Evolutionary conservation across 2,888 invertebrate species (phyloP), one percentile per base, ranked within the genome.

Genomic region (Eubasilissa splendida): DNA sequence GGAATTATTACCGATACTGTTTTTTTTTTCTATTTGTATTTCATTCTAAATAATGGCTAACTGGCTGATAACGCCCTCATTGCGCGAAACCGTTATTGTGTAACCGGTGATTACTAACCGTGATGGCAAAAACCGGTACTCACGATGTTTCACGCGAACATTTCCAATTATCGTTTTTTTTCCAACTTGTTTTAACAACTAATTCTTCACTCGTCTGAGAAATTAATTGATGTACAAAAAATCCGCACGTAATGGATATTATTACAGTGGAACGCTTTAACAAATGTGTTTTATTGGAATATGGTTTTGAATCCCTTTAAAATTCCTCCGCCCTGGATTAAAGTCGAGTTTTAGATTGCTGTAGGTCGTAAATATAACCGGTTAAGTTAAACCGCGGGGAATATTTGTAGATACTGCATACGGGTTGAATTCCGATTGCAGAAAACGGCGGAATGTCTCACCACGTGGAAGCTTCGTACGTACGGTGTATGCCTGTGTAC

Each of bases 341-440:
- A 63, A 63, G 22, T 33, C 7, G n/a, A 42, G 68, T 54, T 71
- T 71, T 22, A 71, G 71, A 33, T 71, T 71, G 31, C 71, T 71
- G 71, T 71, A 71, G 71, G 71, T 71, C 71, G 71, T 71, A 71
- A 71, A 71, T 71, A 33, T 9, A 71, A 71, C 71, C 71, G 71
- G 71, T 71, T 31, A 8, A 14, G 31, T n/a, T 4, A n/a, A n/a
- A 9, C 58, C 58, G 12, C 58, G 8, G 58, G 3, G 11, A 58
- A 58, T n/a, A n/a, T n/a, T n/a, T 10, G 12, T n/a, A 58, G n/a
- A n/a, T 58, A 42, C 58, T 10, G 58, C 58, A 10, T 4, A 10
- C n/a, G 58, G 11, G 58, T 58, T 58, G 58, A 9, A 58, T 58
- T 58, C 58, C 58, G n/a, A 58, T 58, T n/a, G 42, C 42, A 10